phyloP scores from a whole-genome alignment of 2,797 vertebrate species.

The Eutrigla gurnardus region DNA sequence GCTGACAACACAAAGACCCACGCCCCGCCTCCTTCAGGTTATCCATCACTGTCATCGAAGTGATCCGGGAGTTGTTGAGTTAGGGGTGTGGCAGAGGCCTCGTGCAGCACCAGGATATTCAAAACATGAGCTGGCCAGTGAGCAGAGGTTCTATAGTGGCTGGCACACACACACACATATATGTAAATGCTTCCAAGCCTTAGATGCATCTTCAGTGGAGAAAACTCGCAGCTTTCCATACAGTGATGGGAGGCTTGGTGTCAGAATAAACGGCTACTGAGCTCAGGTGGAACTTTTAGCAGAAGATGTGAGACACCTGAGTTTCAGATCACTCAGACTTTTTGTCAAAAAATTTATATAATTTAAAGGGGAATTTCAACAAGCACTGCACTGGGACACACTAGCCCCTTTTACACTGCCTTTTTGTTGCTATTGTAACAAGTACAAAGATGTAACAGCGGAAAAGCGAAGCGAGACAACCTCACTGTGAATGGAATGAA shows the following conservation, averaged over 20 bases:
- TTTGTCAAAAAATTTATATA: constrained; percentile 3
- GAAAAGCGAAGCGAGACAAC: no score
- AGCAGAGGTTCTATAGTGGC: background rate
- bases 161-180: no score
- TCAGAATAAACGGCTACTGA: background rate
- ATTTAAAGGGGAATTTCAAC: background rate
- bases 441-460: no score
- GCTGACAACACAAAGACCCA: constrained; percentile 5
- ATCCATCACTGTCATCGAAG: constrained; percentile 21
- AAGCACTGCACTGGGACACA: background rate
- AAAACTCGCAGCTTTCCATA: background rate
- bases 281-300: constrained; percentile 4
- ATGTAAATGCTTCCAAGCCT: background rate
- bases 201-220: background rate
- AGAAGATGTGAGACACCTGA: background rate
- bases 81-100: background rate
- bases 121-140: background rate
- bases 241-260: background rate
- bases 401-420: background rate
- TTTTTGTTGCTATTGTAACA: no score
- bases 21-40: background rate
- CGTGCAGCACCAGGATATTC: constrained; percentile 3
- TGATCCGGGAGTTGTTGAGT: constrained; percentile 4
- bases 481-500: no score
- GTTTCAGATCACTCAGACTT: background rate